Percentiles rank a stretch among this genome's conserved stretches.
These are phyloP conservation scores for Danaus chrysippus DNA, from an alignment of 2,888 invertebrate genomes.

Conservation along the genomic window DNA sequence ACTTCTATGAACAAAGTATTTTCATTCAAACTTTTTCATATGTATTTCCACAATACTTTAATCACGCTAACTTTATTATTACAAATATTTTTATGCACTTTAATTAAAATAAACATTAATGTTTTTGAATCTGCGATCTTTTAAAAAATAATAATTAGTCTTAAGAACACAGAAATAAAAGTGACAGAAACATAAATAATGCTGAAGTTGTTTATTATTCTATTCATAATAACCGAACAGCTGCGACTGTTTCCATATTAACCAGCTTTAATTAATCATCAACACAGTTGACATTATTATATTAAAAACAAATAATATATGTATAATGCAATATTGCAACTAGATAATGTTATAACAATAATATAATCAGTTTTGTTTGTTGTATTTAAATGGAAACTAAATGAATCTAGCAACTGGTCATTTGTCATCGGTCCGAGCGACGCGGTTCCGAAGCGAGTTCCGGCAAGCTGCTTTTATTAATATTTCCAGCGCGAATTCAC, in stretches of 20 bases:
- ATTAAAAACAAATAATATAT: slow-evolving; percentile 9
- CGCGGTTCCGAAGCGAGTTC: slow-evolving; percentile 57
- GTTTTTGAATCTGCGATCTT: too few species aligned
- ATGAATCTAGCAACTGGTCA: slow-evolving; percentile 70
- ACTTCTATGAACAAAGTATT: too few species aligned
- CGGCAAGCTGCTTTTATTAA: slow-evolving; percentile 77
- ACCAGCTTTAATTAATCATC: slow-evolving; percentile 1
- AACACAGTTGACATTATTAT: slow-evolving; percentile 2
- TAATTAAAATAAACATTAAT: too few species aligned
- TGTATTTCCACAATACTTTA: too few species aligned
- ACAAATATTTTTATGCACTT: too few species aligned
- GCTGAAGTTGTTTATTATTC: not conserved
- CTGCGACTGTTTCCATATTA: not conserved
- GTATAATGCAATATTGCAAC: slow-evolving; percentile 1
- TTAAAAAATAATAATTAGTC: too few species aligned
- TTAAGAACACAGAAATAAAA: not conserved
- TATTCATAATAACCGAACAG: not conserved
- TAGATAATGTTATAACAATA: slow-evolving; percentile 19
- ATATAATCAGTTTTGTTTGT: slow-evolving; percentile 41
- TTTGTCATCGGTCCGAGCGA: slow-evolving; percentile 65
- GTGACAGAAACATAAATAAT: not conserved
- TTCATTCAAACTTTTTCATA: too few species aligned
- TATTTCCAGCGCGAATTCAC: slow-evolving; percentile 75
- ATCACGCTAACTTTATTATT: too few species aligned
- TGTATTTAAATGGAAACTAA: slow-evolving; percentile 70